These are phyloP conservation scores for Strigamia maritima DNA, from an alignment of 2,888 invertebrate species.

Conservation along the genomic window DNA sequence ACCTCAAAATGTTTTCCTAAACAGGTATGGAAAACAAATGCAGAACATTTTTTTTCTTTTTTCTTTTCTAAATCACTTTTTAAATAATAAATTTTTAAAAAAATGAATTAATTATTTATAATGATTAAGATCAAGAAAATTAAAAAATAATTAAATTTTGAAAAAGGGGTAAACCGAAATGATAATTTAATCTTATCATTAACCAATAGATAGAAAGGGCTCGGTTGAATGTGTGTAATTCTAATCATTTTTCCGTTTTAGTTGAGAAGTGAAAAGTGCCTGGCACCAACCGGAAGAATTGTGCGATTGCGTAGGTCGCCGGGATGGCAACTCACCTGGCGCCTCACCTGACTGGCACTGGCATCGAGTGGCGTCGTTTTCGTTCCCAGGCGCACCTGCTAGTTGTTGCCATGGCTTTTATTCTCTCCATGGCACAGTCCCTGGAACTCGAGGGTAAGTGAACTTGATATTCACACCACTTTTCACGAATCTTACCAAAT, in stretches of 20 bases:
- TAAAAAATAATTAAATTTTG: neutral
- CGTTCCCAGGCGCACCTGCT: slow-evolving; percentile 26
- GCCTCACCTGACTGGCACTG: slow-evolving; percentile 12
- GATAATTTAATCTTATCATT: no score
- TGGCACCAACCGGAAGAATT: slow-evolving; percentile 10
- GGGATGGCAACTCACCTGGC: slow-evolving; percentile 31
- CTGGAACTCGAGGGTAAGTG: neutral
- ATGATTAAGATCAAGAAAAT: neutral
- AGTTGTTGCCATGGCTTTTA: neutral
- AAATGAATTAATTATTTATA: neutral
- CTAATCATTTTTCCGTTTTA: neutral
- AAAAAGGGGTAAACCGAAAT: no score
- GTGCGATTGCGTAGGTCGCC: slow-evolving; percentile 28
- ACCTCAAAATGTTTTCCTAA: slow-evolving; percentile 8
- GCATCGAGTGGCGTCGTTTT: slow-evolving; percentile 9
- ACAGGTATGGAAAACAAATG: slow-evolving; percentile 16
- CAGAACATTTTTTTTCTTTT: neutral
- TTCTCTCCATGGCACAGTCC: slow-evolving; percentile 9
- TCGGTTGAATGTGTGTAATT: no score
- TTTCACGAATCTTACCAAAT: neutral
- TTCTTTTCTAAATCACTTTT: neutral
- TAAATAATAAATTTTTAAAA: no score
- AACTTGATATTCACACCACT: neutral
- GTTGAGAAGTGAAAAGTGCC: neutral
- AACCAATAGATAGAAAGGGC: no score